Evolutionary conservation across 2,888 invertebrate species (phyloP), one percentile per base, ranked within the genome.

Genomic region (Athetis lepigone): DNA sequence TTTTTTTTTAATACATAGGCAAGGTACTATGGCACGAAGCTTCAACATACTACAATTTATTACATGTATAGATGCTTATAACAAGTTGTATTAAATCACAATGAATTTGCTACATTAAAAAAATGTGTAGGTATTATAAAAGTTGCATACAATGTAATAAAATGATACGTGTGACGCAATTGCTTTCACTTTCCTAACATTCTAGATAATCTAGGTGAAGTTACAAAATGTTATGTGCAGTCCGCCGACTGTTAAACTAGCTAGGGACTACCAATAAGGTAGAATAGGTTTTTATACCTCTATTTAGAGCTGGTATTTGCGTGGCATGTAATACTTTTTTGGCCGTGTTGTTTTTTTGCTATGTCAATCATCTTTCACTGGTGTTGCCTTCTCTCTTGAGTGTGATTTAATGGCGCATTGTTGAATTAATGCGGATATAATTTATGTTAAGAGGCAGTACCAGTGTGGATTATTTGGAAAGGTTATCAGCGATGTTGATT

Each of bases 121-220:
- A 47, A n/a, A n/a, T n/a, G n/a, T 39, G 37, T 42, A 36, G n/a
- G 39, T 55, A 39, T 43, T 27, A 52, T 59, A 57, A 64, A 54
- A 59, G 49, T 64, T 49, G 52, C 65, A 62, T 37, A 61, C 64
- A 69, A 43, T 67, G 70, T 68, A 60, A 74, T 66, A 72, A 69
- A 58, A 75, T 60, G 51, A 66, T 57, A 54, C 25, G 25, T n/a
- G 37, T 81, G 67, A 80, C 74, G 70, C 77, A 79, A 78, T 69
- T 45, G 74, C 86, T 85, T 86, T 85, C 86, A 75, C 85, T 85
- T 81, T 77, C 68, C 67, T 77, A 75, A 81, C 83, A 79, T 75
- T 81, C 75, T 81, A 84, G 81, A 76, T 77, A 73, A 77, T 70
- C 80, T 80, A 75, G 76, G 71, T 65, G 68, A 74, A 75, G 73